phyloP scores from a whole-genome alignment of 2,113 vertebrate genomes.

The Trachemys scripta region DNA sequence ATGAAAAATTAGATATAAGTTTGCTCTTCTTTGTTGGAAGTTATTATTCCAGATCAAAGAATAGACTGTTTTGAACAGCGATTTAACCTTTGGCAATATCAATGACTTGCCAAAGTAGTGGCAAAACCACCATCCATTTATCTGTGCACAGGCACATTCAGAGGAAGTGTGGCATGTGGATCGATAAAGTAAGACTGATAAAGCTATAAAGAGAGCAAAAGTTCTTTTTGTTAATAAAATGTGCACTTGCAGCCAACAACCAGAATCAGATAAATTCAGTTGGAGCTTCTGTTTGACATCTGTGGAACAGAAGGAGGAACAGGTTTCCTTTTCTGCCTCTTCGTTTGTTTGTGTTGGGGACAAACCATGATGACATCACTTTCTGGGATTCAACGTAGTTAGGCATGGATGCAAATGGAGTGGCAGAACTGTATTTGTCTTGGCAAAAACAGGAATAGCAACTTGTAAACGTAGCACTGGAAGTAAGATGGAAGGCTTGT shows the following conservation, averaged over 20 bases:
- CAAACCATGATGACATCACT: not conserved
- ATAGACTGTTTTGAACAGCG: not conserved
- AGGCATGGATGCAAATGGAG: not conserved
- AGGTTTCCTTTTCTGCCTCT: not conserved
- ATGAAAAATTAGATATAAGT: not conserved
- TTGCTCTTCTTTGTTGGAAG: not conserved
- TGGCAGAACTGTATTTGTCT: not conserved
- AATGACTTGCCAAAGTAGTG: not conserved
- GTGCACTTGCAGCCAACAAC: not conserved
- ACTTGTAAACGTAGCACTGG: rapidly evolving
- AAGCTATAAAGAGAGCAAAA: not conserved
- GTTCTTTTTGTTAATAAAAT: not conserved
- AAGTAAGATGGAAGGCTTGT: not conserved
- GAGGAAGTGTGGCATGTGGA: not conserved
- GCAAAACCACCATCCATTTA: not conserved
- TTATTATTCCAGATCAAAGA: not conserved
- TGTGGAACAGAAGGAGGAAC: not conserved
- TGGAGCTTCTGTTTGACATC: not conserved
- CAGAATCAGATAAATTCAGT: rapidly evolving
- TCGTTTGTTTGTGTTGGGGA: not conserved
- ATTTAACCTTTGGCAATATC: not conserved
- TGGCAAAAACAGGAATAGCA: not conserved
- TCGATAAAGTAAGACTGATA: not conserved
- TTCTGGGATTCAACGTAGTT: not conserved
- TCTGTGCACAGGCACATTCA: not conserved